phyloP scores from a whole-genome alignment of 2,113 vertebrate species.

The Lagopus muta region DNA sequence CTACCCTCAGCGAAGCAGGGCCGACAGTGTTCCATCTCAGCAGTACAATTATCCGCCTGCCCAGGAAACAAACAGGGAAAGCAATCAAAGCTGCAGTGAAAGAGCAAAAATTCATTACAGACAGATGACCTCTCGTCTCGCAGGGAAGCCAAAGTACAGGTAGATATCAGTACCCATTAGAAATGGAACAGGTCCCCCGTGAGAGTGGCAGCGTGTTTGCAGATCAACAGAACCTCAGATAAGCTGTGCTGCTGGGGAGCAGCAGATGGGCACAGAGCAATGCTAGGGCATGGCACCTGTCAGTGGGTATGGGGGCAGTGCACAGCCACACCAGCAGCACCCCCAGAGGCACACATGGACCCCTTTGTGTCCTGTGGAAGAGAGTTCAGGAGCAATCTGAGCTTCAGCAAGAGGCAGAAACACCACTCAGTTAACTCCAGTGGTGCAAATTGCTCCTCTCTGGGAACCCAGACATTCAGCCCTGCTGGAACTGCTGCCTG shows the following conservation, averaged over 20 bases:
- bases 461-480: neutral
- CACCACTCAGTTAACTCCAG: neutral
- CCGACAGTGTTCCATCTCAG: fast-evolving
- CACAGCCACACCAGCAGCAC: neutral
- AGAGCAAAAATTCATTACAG: neutral
- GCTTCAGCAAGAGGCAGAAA: neutral
- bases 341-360: neutral
- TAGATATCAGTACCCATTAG: neutral
- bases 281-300: too few relatives aligned
- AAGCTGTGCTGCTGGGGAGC: neutral
- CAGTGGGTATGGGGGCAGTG: too few relatives aligned
- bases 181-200: fast-evolving
- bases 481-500: neutral
- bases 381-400: neutral
- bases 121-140: fast-evolving
- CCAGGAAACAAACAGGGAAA: neutral
- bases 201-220: neutral
- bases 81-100: neutral
- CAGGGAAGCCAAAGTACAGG: neutral
- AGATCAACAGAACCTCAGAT: neutral
- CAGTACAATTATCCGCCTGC: neutral
- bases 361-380: neutral
- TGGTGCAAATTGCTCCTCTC: neutral
- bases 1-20: fast-evolving
- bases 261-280: neutral